phyloP scores from a whole-genome alignment of 2,888 invertebrate species.

The Bedellia somnulentella region DNA sequence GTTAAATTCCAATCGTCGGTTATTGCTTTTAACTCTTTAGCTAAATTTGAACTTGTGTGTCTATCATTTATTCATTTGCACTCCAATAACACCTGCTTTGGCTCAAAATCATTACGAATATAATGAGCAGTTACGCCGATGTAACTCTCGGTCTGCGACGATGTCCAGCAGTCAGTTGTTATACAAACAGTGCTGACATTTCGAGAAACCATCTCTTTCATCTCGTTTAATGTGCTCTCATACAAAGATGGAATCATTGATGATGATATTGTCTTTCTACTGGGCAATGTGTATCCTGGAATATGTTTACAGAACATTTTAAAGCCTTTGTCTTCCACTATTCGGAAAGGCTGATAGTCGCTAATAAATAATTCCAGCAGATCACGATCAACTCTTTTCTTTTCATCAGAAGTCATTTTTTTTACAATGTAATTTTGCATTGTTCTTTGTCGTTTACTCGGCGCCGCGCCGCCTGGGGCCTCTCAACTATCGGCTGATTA shows the following conservation, averaged over 20 bases:
- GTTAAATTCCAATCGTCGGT: slow-evolving; percentile 7
- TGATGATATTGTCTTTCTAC: slow-evolving; percentile 13
- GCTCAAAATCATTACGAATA: too few species aligned
- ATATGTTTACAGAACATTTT: slow-evolving; percentile 12
- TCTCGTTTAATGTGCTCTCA: not conserved
- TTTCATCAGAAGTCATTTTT: slow-evolving; percentile 8
- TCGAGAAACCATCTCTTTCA: slow-evolving; percentile 5
- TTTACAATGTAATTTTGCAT: slow-evolving; percentile 6
- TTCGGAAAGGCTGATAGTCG: slow-evolving; percentile 12
- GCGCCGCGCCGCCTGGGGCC: too few species aligned
- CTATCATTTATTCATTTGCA: slow-evolving; percentile 12
- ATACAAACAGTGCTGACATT: slow-evolving; percentile 10
- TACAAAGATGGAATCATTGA: not conserved
- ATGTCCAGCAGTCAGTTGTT: slow-evolving; percentile 16
- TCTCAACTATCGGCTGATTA: too few species aligned
- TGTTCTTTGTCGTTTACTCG: slow-evolving; percentile 1
- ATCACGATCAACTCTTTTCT: slow-evolving; percentile 9
- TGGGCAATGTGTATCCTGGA: slow-evolving; percentile 13
- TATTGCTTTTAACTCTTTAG: slow-evolving; percentile 9
- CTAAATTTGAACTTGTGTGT: slow-evolving; percentile 13
- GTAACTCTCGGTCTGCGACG: slow-evolving; percentile 11
- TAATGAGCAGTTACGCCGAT: slow-evolving; percentile 15
- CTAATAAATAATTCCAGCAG: slow-evolving; percentile 9
- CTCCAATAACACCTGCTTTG: slow-evolving; percentile 13
- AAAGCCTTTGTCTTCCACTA: slow-evolving; percentile 14